Evolutionary conservation across 2,888 invertebrate genomes (phyloP).

Genomic region (Heliconius ismenius): DNA sequence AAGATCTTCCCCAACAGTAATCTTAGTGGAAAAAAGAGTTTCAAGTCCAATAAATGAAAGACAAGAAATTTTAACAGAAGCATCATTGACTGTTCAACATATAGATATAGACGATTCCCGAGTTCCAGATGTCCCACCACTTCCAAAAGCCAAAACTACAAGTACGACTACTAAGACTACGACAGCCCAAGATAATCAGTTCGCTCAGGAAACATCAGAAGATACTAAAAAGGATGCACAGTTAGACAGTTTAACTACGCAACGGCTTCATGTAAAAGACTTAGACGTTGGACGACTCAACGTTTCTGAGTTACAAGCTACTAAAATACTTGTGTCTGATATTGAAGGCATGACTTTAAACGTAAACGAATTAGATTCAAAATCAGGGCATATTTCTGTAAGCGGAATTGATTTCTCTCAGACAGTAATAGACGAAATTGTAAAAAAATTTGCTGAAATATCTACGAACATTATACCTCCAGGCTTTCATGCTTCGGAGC

Average conservation of each 20-base stretch:
- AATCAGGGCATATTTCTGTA: slow-evolving; percentile 85
- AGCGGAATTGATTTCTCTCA: slow-evolving; percentile 86
- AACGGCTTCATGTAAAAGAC: slow-evolving; percentile 86
- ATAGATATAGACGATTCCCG: slow-evolving; percentile 80
- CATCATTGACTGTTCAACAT: slow-evolving; percentile 84
- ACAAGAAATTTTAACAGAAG: slow-evolving; percentile 85
- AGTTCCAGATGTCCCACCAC: slow-evolving; percentile 72
- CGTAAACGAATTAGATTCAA: slow-evolving; percentile 87
- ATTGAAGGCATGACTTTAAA: slow-evolving; percentile 88
- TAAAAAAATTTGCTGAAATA: slow-evolving; percentile 80
- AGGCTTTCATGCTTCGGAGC: slow-evolving; percentile 45
- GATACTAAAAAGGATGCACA: slow-evolving; percentile 67
- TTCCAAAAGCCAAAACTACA: slow-evolving; percentile 65
- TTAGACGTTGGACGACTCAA: slow-evolving; percentile 90
- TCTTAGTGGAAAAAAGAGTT: slow-evolving; percentile 82
- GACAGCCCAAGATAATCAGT: slow-evolving; percentile 49
- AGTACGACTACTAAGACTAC: slow-evolving; percentile 51
- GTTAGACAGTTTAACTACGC: slow-evolving; percentile 78
- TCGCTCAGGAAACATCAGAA: slow-evolving; percentile 63
- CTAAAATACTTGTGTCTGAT: slow-evolving; percentile 90
- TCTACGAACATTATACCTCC: slow-evolving; percentile 55
- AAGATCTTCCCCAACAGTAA: slow-evolving; percentile 83
- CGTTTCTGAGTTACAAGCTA: slow-evolving; percentile 89
- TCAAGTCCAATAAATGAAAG: slow-evolving; percentile 83
- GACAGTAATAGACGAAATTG: slow-evolving; percentile 85